Conservation (phyloP, 2,888 invertebrate species). For the Chaetogeoica ovagalla region DNA sequence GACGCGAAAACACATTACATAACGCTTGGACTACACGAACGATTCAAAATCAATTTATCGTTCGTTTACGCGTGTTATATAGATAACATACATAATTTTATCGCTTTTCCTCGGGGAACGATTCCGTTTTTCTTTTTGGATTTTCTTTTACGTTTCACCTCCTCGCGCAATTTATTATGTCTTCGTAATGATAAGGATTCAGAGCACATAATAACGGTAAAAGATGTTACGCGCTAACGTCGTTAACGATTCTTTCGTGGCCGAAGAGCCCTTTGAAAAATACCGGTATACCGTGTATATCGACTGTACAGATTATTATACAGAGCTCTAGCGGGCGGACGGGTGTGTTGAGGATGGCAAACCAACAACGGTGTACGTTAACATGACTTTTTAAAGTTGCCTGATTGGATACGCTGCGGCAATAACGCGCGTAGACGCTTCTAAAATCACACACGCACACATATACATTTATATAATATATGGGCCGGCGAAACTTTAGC, state of each 20-base stretch:
- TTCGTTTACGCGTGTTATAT: neutral
- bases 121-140: neutral
- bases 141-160: neutral
- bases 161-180: constrained; percentile 7
- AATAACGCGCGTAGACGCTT: neutral
- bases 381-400: constrained; percentile 26
- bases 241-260: constrained; percentile 39
- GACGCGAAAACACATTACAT: too few species aligned
- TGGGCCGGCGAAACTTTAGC: neutral
- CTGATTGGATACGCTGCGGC: constrained; percentile 2
- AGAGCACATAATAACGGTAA: constrained; percentile 28
- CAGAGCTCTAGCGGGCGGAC: neutral
- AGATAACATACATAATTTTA: neutral
- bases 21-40: too few species aligned
- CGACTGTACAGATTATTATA: neutral
- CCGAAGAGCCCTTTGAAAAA: constrained; percentile 12
- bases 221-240: constrained; percentile 5
- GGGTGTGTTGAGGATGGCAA: neutral
- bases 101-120: constrained; percentile 5
- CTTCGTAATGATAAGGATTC: constrained; percentile 18
- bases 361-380: neutral
- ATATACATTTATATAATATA: neutral
- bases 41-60: too few species aligned
- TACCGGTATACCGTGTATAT: constrained; percentile 24
- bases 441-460: too few species aligned